Conservation (phyloP, 2,113 vertebrate species). For the Phaethornis superciliosus region DNA sequence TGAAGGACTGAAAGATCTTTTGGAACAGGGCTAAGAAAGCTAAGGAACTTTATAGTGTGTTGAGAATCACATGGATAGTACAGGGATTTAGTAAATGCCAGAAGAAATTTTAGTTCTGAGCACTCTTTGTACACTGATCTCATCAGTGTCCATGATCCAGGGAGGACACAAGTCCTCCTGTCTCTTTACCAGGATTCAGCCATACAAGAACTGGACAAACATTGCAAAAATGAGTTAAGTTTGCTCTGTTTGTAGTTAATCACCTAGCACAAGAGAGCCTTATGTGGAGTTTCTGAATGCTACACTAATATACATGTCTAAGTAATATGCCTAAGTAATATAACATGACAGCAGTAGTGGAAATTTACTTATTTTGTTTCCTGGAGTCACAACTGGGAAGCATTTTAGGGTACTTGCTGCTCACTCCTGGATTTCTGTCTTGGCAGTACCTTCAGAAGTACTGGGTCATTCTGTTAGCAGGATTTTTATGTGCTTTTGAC, state of each 20-base stretch:
- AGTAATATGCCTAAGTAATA: slow-evolving; percentile 3
- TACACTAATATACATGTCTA: neutral
- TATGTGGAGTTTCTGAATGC: slow-evolving; percentile 1
- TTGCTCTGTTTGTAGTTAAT: neutral
- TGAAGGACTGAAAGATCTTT: neutral
- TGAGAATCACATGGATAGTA: neutral
- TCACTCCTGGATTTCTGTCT: neutral
- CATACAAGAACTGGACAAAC: neutral
- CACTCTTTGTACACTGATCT: slow-evolving; percentile 40
- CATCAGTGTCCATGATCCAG: neutral
- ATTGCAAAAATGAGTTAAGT: neutral
- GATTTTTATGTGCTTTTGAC: neutral
- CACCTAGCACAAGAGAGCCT: slow-evolving; percentile 23
- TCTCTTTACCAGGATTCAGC: neutral
- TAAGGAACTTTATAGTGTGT: slow-evolving; percentile 8
- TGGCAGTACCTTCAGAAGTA: neutral
- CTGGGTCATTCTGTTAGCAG: neutral
- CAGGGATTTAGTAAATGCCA: slow-evolving; percentile 20
- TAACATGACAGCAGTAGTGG: neutral
- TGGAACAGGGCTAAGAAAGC: neutral
- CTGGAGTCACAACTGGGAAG: slow-evolving; percentile 14
- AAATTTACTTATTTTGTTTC: slow-evolving; percentile 28
- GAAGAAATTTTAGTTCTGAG: slow-evolving; percentile 39
- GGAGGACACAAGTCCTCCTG: slow-evolving; percentile 43
- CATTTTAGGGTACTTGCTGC: neutral